Evolutionary conservation across 2,797 vertebrate species (phyloP), one percentile per base, ranked within the genome.

Genomic region (Falco peregrinus): DNA sequence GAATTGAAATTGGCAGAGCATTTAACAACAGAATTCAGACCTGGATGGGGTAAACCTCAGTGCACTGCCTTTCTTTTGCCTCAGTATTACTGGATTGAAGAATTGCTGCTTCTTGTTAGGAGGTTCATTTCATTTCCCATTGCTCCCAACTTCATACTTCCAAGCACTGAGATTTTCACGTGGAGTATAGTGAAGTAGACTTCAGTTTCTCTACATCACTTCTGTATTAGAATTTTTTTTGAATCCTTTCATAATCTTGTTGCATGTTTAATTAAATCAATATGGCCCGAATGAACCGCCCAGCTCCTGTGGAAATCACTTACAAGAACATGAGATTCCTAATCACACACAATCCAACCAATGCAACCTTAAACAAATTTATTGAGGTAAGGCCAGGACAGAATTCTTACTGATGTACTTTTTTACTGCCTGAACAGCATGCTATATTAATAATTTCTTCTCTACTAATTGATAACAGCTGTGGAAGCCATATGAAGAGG

Each of bases 321-420:
- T 99, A 99, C 98, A 99, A 99, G 98, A 99, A 99, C 98, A 99
- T 99, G 99, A 98, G 99, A 98, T 99, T 99, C 97, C 99, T 99
- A 97, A 99, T 99, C 95, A 99, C 99, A 97, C 99, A 99, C 98
- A 99, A 99, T 97, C 99, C 99, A 95, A 99, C 99, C 98, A 99
- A 99, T 97, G 99, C 99, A 95, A 99, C 99, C 96, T 98, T 99
- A 98, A 99, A 99, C 98, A 99, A 99, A 98, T 99, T 99, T 97
- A 99, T 99, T 96, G 99, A 99, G 99, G 99, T 99, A 98, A 99
- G 99, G 12, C 39, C 4, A 16, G 26, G 65, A 53, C 6, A n/a
- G 28, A 92, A 48, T 76, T 77, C 35, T 82, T 84, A 59, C 5
- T 51, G 25, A 16, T 39, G 10, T 75, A 4, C 48, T 37, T 71